Evolutionary conservation across 2,797 vertebrate species (phyloP).

Genomic region (Varecia variegata): DNA sequence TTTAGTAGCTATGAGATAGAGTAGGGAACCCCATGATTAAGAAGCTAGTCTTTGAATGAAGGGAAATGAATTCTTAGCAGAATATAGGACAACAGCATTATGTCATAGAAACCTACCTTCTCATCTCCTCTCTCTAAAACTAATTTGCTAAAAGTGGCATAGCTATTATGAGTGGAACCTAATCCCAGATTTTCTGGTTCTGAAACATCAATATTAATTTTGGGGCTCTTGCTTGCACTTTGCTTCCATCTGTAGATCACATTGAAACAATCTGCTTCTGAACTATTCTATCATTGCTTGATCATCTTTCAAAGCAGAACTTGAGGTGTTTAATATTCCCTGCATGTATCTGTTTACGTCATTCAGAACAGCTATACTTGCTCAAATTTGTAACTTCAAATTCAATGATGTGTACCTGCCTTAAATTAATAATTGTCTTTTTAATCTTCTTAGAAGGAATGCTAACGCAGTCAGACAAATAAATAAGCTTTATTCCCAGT

Average conservation of each 20-base stretch:
- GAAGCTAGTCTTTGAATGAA: neutral
- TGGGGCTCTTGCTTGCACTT: neutral
- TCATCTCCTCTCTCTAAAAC: neutral
- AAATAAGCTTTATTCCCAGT: neutral
- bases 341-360: neutral
- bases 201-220: neutral
- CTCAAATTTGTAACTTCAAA: constrained; percentile 7
- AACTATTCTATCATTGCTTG: neutral
- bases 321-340: neutral
- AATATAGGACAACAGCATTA: neutral
- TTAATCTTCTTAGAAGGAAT: neutral
- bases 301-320: neutral
- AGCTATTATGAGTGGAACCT: neutral
- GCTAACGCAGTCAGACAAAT: neutral
- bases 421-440: constrained; percentile 39
- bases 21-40: neutral
- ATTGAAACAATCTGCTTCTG: neutral
- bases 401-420: neutral
- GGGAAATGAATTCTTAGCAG: neutral
- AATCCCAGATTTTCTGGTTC: neutral
- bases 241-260: neutral
- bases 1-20: neutral
- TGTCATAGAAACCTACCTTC: neutral
- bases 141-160: neutral
- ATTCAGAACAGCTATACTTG: neutral